phyloP scores from a whole-genome alignment of 1,140 invertebrate species.

The Metopolophium dirhodum region DNA sequence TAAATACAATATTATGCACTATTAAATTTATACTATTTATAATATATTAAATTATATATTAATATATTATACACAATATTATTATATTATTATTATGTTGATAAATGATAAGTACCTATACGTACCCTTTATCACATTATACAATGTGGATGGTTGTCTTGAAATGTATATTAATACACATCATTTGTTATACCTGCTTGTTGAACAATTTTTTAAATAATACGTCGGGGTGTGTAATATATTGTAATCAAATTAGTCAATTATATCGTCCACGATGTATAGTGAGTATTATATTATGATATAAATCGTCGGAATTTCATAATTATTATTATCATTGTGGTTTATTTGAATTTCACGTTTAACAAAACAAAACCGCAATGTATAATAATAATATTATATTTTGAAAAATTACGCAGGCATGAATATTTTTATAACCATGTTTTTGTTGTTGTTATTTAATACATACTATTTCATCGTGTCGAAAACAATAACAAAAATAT shows the following conservation, averaged over 20 bases:
- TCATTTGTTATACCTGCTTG: background rate
- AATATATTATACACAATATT: background rate
- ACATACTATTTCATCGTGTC: background rate
- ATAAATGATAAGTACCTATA: no score
- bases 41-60: no score
- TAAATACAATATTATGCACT: constrained; percentile 12
- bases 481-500: background rate
- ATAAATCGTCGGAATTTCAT: background rate
- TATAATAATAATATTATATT: background rate
- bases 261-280: background rate
- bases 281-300: background rate
- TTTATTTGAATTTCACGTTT: background rate
- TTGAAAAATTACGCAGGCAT: background rate
- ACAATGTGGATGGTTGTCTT: background rate
- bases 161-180: background rate
- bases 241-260: background rate
- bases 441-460: background rate
- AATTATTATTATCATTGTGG: background rate
- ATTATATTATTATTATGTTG: background rate
- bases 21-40: background rate
- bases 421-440: background rate
- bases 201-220: background rate
- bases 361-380: background rate
- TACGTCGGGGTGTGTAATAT: background rate
- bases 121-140: background rate